Evolutionary conservation across 2,797 vertebrate species (phyloP), one percentile per base, ranked within the genome.

Genomic region (Helarctos malayanus): DNA sequence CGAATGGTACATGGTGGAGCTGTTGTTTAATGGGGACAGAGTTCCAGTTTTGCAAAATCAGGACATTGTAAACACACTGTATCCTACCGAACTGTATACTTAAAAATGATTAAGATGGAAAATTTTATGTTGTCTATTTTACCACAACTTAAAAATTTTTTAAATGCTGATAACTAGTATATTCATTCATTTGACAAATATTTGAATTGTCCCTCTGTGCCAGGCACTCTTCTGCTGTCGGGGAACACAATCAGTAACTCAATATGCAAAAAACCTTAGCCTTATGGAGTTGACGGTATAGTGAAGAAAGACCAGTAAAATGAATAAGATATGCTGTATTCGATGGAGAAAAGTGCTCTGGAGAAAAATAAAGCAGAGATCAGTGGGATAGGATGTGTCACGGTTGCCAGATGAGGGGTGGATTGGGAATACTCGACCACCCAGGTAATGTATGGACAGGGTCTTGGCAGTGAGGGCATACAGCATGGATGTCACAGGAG

Each of bases 401-500:
- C 3, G 49, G 54, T 35, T 73, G 71, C 32, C 23, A 57, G 47
- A 89, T 12, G 54, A 13, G 29, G 61, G 4, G 7, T 65, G 5
- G 52, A 19, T 25, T 73, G 41, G 25, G 54, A 91, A 52, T 57
- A 16, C 12, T 10, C 56, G 7, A 6, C 7, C 29, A 41, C 19
- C 25, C 73, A 71, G 38, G 7, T 52, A 18, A 15, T 49, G 38
- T 59, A 2, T 16, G 59, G 91, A 16, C n/a, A 49, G 25, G 80
- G 15, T 35, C 3, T 69, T 54, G 8, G 73, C 25, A 18, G 54
- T 11, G 4, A 84, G n/a, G 16, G n/a, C 38, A 4, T 23, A 29
- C 27, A 7, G 25, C 45, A 0, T 25, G 23, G 68, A 57, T 23
- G 1, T 8, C 4, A 29, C 0, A 0, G 21, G 54, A 76, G 18